Base-by-base conservation (phyloP, 1,140 invertebrate genomes). In the Leptinotarsa texana region DNA sequence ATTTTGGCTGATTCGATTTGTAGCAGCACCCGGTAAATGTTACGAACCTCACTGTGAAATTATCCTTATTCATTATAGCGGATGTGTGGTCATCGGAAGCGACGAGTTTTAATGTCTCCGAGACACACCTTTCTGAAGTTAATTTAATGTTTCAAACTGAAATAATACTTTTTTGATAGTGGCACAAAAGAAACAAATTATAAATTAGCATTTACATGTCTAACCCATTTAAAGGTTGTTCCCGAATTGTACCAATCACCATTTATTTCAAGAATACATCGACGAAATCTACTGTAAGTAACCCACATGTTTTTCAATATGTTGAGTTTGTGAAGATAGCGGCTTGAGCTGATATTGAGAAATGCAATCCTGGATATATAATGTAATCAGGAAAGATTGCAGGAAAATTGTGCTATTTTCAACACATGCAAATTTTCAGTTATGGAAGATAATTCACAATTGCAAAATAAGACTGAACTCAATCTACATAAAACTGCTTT, bases 91-190 rank as follows among this genome's bases (percentile, higher is more conserved):
- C 78, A 79, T 79, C 62, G 78, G 78, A 79, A 79, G 70, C 75
- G 51, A 33, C 47, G 47, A 73, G 73, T 76, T 72, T 79, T 79
- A 74, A 77, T 73, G 73, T 62, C 47, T 75, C 63, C 62, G 66
- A 24, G 75, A 69, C 78, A 79, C 78, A 74, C 78, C 78, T 79
- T 79, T 79, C 77, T 73, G 74, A 57, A 71, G 78, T 79, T 77
- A 51, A 73, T 75, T 77, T 77, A 77, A 77, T 77, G 76, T 51
- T 75, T 75, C 72, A 66, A 63, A 67, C 63, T 33, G 21, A 22
- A 13, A 33, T 22, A 15, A 33, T 65, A 15, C 21, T 33, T 65
- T 33, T 22, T 33, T 21, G 21, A 22, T 22, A 24, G 27, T 65
- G 63, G 18, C 21, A 65, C 63, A 33, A 22, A 65, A 21, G 21